A percentile compares a stretch with the other conserved stretches of the same genome.
These are phyloP conservation scores for Stramonita haemastoma DNA, from an alignment of 2,888 invertebrate genomes.

Conservation along the genomic window DNA sequence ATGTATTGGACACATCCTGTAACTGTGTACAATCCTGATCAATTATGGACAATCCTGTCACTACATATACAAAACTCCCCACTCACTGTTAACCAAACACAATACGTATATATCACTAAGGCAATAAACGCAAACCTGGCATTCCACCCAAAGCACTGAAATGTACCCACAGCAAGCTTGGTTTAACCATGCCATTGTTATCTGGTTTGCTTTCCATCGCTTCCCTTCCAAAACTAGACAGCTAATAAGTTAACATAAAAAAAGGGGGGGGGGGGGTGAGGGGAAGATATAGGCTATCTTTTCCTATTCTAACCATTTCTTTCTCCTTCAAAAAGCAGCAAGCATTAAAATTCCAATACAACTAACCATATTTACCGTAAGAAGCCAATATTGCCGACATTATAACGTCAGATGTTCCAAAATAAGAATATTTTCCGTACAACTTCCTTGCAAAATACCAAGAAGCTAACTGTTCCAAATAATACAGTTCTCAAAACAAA, in stretches of 20 bases:
- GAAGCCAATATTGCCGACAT: background rate
- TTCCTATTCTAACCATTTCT: background rate
- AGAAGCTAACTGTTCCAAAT: background rate
- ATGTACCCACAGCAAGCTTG: background rate
- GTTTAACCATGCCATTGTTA: background rate
- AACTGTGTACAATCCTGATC: too few relatives aligned
- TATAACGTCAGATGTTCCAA: too few relatives aligned
- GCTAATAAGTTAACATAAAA: background rate
- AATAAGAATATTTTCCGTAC: background rate
- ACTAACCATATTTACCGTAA: background rate
- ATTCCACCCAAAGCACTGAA: background rate
- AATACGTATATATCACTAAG: background rate
- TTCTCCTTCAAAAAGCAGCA: background rate
- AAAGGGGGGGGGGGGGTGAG: background rate
- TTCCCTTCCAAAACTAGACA: background rate
- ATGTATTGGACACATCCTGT: too few relatives aligned
- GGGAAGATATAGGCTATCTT: background rate
- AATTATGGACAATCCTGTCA: too few relatives aligned
- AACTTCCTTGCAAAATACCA: background rate
- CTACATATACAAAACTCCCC: too few relatives aligned
- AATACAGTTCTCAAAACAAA: background rate
- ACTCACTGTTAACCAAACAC: too few relatives aligned
- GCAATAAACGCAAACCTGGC: background rate
- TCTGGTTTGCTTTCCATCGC: background rate
- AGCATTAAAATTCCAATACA: background rate